Percentiles rank a stretch among this genome's conserved stretches.
Conservation (phyloP, 2,888 invertebrate species). For the Eubasilissa splendida region DNA sequence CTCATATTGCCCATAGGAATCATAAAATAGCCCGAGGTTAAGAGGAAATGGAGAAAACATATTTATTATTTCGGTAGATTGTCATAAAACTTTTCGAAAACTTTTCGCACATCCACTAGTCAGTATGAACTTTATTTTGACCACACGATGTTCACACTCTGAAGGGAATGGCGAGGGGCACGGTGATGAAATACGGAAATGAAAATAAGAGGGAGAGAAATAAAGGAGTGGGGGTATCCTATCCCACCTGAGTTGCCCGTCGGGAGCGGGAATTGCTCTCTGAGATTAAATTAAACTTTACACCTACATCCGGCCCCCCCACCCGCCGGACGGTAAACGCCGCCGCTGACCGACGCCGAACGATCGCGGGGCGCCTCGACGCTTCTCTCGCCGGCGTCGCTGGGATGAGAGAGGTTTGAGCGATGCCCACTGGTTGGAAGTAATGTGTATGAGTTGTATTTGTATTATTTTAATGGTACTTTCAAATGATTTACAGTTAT, state of each 20-base stretch:
- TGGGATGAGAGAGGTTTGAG: neutral
- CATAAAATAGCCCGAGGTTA: neutral
- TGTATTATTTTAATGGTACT: neutral
- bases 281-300: slow-evolving; percentile 59
- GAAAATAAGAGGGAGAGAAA: slow-evolving; percentile 28
- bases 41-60: neutral
- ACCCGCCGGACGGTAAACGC: slow-evolving; percentile 16
- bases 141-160: too few species aligned
- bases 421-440: neutral
- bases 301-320: slow-evolving; percentile 50
- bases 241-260: slow-evolving; percentile 54
- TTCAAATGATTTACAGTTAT: neutral
- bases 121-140: too few species aligned
- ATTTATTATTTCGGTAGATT: too few species aligned
- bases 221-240: slow-evolving; percentile 21
- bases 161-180: neutral
- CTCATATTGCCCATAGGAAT: neutral
- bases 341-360: slow-evolving; percentile 33
- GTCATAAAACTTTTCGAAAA: too few species aligned
- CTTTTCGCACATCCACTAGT: too few species aligned
- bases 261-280: slow-evolving; percentile 54
- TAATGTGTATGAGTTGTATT: neutral
- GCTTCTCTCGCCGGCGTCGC: slow-evolving; percentile 9
- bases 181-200: slow-evolving; percentile 16
- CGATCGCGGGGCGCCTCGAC: slow-evolving; percentile 16